These are phyloP conservation scores for Pammene fasciana DNA, from an alignment of 2,888 invertebrate genomes.

Conservation along the genomic window DNA sequence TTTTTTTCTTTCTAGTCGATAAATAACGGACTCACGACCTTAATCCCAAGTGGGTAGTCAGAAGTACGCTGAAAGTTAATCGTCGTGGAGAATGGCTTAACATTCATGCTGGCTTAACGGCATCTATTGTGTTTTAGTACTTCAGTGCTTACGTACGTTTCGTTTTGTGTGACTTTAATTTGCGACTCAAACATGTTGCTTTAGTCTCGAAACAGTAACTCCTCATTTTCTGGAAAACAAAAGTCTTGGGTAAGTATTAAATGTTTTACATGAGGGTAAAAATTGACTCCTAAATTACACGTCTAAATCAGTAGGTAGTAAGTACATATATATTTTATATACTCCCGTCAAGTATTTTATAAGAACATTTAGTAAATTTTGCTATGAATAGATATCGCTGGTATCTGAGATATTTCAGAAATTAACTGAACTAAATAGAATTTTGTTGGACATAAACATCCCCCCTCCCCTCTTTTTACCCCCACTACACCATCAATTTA, in stretches of 20 bases:
- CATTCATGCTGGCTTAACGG: constrained; percentile 38
- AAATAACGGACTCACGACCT: constrained; percentile 40
- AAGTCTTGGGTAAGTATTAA: neutral
- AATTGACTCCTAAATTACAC: neutral
- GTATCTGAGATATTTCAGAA: too few species aligned
- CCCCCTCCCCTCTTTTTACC: too few species aligned
- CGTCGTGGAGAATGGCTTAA: constrained; percentile 40
- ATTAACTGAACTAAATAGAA: too few species aligned
- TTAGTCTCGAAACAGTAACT: constrained; percentile 5
- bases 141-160: constrained; percentile 8
- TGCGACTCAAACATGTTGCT: neutral
- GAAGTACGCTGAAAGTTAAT: constrained; percentile 42
- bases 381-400: too few species aligned
- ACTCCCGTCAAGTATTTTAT: too few species aligned
- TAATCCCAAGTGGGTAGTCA: constrained; percentile 40
- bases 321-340: too few species aligned
- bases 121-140: constrained; percentile 38
- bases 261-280: too few species aligned
- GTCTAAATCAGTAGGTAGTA: neutral
- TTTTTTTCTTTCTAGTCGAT: constrained; percentile 37
- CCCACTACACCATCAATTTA: too few species aligned
- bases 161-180: constrained; percentile 20
- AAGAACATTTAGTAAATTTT: too few species aligned
- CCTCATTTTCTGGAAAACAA: neutral
- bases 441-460: too few species aligned